phyloP scores from a whole-genome alignment of 2,797 vertebrate species.

The Cryptoblepharus egeriae region DNA sequence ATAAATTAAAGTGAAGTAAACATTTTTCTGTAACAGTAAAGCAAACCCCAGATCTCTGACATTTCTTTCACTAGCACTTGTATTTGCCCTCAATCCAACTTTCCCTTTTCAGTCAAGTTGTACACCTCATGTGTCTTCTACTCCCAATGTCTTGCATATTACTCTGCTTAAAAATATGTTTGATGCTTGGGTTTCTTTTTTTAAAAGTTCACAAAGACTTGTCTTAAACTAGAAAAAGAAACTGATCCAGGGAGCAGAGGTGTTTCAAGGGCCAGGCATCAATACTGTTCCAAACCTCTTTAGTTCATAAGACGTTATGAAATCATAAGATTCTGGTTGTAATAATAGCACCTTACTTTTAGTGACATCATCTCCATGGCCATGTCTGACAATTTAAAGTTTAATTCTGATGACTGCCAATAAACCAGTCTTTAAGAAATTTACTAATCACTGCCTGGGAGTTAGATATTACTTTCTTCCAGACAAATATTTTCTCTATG shows the following conservation, averaged over 20 bases:
- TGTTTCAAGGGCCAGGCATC: not conserved
- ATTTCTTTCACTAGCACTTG: not conserved
- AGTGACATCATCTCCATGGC: not conserved
- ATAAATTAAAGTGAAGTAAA: too few relatives aligned
- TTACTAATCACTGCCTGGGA: constrained; percentile 17
- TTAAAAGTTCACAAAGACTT: not conserved
- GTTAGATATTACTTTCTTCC: constrained; percentile 24
- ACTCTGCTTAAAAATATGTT: not conserved
- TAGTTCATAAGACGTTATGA: too few relatives aligned
- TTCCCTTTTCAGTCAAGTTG: not conserved
- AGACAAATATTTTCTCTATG: constrained; percentile 3
- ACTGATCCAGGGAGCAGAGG: not conserved
- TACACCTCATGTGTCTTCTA: not conserved
- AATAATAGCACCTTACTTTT: constrained; percentile 2
- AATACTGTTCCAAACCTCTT: not conserved
- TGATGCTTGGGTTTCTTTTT: not conserved
- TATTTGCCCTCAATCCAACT: not conserved
- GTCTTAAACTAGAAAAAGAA: not conserved
- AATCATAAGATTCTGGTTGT: not conserved
- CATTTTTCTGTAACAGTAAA: too few relatives aligned
- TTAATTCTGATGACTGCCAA: constrained; percentile 29
- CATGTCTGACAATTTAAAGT: constrained; percentile 6
- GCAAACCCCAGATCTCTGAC: too few relatives aligned
- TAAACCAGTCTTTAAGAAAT: constrained; percentile 16
- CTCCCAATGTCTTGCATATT: not conserved